Evolutionary conservation across 2,797 vertebrate species (phyloP).

Genomic region (Acanthornis magna): DNA sequence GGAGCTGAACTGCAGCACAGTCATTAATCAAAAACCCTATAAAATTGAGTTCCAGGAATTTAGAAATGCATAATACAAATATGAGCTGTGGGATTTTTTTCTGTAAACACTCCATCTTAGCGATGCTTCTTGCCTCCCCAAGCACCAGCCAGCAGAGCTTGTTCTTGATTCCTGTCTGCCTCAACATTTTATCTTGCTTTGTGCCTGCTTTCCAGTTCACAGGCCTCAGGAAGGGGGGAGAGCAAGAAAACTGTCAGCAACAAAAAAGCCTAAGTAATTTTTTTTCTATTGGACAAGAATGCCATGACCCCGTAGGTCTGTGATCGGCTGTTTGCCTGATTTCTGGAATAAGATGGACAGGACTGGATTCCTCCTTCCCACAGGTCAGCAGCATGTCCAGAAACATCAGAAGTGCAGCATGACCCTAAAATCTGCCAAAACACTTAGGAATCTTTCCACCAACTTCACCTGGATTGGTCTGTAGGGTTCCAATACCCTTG

Average conservation of each 20-base stretch:
- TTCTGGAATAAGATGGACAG: neutral
- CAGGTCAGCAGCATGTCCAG: neutral
- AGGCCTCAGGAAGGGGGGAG: neutral
- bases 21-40: slow-evolving; percentile 58
- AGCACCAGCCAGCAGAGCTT: neutral
- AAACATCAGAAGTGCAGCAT: neutral
- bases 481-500: neutral
- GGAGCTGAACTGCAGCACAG: slow-evolving; percentile 13
- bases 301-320: neutral
- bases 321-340: neutral
- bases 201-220: neutral
- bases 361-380: neutral
- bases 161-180: neutral
- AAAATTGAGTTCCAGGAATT: slow-evolving; percentile 63
- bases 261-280: neutral
- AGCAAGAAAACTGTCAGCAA: neutral
- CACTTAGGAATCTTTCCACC: neutral
- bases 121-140: neutral
- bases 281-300: neutral
- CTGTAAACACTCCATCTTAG: slow-evolving; percentile 52
- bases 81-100: slow-evolving; percentile 24
- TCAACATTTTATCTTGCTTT: neutral
- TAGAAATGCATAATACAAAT: slow-evolving; percentile 55
- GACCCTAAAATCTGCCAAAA: neutral
- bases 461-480: neutral